A percentile compares a stretch with the other conserved stretches of the same genome.
phyloP scores from a whole-genome alignment of 2,113 vertebrate genomes.

The Sigmodon hispidus region DNA sequence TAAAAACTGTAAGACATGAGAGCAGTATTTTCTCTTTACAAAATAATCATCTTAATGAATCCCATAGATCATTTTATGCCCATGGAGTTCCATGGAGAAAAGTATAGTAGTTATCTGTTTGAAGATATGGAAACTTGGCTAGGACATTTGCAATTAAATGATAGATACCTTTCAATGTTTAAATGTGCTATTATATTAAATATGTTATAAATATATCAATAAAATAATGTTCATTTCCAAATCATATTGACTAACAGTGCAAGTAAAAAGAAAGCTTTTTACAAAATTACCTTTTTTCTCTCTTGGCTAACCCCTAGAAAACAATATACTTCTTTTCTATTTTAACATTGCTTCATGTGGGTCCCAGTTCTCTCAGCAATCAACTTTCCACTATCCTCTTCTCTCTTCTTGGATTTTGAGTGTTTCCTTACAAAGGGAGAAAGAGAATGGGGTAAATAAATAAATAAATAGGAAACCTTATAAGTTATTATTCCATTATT shows the following conservation, averaged over 20 bases:
- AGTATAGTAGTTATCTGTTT: not conserved
- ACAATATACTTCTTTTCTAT: not conserved
- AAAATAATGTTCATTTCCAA: not conserved
- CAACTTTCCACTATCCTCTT: not conserved
- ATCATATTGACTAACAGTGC: not conserved
- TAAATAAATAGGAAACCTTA: not conserved
- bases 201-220: not conserved
- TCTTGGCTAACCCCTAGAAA: not conserved
- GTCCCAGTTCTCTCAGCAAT: not conserved
- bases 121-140: not conserved
- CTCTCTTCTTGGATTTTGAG: constrained; percentile 27
- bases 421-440: constrained; percentile 25
- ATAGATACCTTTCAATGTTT: not conserved
- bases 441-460: not conserved
- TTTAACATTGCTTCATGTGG: not conserved
- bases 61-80: constrained; percentile 7
- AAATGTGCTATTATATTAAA: not conserved
- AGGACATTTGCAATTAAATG: not conserved
- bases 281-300: not conserved
- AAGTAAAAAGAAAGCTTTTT: constrained; percentile 27
- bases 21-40: constrained; percentile 27
- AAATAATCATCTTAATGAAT: constrained; percentile 49
- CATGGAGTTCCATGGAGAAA: not conserved
- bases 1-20: constrained; percentile 9
- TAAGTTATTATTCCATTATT: not conserved